Evolutionary conservation across 2,797 vertebrate species (phyloP).

Genomic region (Phaenicophaeus curvirostris): DNA sequence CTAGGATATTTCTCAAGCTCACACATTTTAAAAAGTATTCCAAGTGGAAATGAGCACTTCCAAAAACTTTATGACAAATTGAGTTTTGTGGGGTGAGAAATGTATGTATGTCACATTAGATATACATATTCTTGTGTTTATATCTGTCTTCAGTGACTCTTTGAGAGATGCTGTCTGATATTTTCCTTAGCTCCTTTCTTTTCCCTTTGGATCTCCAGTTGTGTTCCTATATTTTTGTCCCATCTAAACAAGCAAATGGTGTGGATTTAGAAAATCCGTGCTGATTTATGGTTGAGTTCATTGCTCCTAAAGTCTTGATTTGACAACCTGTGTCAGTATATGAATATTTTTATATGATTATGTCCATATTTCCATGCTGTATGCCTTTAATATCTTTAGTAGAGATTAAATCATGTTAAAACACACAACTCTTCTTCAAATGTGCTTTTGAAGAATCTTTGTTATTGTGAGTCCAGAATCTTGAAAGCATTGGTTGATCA

Average conservation of each 20-base stretch:
- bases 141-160: background rate
- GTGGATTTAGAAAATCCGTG: background rate
- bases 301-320: background rate
- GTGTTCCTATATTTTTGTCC: background rate
- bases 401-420: background rate
- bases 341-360: background rate
- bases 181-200: background rate
- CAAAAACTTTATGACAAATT: background rate
- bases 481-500: background rate
- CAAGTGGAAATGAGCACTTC: background rate
- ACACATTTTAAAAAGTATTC: background rate
- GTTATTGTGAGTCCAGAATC: background rate
- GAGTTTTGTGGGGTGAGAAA: background rate
- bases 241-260: background rate
- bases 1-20: background rate
- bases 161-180: background rate
- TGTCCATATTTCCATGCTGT: background rate
- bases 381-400: background rate
- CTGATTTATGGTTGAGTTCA: background rate
- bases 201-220: background rate
- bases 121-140: background rate
- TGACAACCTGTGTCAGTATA: accelerated
- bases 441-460: background rate
- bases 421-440: background rate
- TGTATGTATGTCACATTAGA: background rate